Base-by-base conservation (phyloP, 2,113 vertebrate species). In the Amphilophus citrinellus region DNA sequence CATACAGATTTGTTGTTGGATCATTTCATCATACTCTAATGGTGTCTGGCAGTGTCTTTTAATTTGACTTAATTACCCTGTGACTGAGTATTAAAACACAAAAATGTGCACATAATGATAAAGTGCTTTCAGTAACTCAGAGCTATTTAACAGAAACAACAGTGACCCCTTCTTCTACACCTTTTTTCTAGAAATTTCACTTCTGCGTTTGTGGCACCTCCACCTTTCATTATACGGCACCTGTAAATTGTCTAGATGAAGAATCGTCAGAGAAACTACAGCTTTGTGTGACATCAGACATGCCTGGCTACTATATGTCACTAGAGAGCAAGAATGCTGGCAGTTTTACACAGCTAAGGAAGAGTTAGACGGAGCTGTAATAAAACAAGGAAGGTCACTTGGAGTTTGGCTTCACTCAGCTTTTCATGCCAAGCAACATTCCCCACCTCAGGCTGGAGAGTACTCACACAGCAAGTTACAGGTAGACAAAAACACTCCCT, bases 331-430 rank as follows among this genome's bases (percentile, higher is more conserved):
- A 76, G 35, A 81, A 56, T 30, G 37, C 35, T 79, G 84, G 75
- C 68, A 5, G 84, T 80, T 87, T 85, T 82, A 84, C n/a, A 20
- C 17, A 47, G 66, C 24, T n/a, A 68, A 76, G 80, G 65, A 76
- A 77, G 30, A 76, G 4, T 76, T 57, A 35, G 65, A 59, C n/a
- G 22, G 7, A 60, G 59, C 11, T 42, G 50, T 53, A 78, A 83
- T 42, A 80, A 87, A 87, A 89, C 75, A 62, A 71, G 85, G 82
- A 61, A 79, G 84, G 85, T 89, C 87, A 77, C 62, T 27, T 62
- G 5, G 65, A 90, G 85, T 92, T 92, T 84, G 79, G 71, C 80
- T 80, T 66, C 30, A 53, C 68, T 82, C 66, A 10, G 83, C 80
- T 90, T 85, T 86, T 27, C 76, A 85, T 53, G 44, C 60, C 47